Percentiles rank a stretch among this genome's conserved stretches.
phyloP scores from a whole-genome alignment of 2,888 invertebrate species.

The Eilema griseolum region DNA sequence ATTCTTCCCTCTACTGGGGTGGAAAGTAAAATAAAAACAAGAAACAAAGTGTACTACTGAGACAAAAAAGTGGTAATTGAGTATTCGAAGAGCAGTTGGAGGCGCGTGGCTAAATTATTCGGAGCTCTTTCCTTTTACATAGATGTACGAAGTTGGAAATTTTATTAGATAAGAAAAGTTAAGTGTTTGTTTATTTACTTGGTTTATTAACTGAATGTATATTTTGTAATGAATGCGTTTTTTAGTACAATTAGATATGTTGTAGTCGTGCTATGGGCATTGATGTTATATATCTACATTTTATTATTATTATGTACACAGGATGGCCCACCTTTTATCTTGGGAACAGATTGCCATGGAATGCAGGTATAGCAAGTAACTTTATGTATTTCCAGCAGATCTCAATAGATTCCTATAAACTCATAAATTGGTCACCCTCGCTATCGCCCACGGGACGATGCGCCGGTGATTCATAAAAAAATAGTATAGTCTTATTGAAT shows the following conservation, averaged over 20 bases:
- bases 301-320: too few relatives aligned
- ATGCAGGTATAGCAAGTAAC: too few relatives aligned
- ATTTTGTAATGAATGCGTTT: slow-evolving; percentile 8
- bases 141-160: slow-evolving; percentile 56
- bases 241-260: neutral
- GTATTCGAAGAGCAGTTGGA: slow-evolving; percentile 72
- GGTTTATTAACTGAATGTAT: slow-evolving; percentile 30
- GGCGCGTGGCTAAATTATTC: slow-evolving; percentile 69
- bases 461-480: too few relatives aligned
- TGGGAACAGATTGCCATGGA: too few relatives aligned
- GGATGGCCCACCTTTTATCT: too few relatives aligned
- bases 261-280: too few relatives aligned
- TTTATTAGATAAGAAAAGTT: slow-evolving; percentile 47
- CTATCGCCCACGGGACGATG: too few relatives aligned
- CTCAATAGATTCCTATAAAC: too few relatives aligned
- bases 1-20: slow-evolving; percentile 49
- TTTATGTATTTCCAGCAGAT: too few relatives aligned
- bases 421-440: too few relatives aligned
- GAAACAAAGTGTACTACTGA: slow-evolving; percentile 60
- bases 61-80: slow-evolving; percentile 77
- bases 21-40: slow-evolving; percentile 58
- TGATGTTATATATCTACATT: too few relatives aligned
- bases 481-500: too few relatives aligned
- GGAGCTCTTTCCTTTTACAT: slow-evolving; percentile 52
- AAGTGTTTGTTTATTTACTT: slow-evolving; percentile 42